Base-by-base conservation (phyloP, 2,113 vertebrate genomes). In the Cygnus atratus region DNA sequence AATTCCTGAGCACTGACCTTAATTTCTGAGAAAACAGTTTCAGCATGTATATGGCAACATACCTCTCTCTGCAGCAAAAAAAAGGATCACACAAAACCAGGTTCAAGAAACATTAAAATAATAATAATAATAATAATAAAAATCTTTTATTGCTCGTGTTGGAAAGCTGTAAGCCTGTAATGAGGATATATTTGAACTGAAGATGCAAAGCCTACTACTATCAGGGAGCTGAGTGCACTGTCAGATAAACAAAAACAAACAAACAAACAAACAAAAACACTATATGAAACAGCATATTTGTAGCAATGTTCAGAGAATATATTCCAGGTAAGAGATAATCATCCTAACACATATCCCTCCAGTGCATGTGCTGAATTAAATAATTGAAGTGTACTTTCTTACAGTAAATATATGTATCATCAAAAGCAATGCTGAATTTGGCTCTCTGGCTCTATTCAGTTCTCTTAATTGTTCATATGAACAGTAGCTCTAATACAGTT, bases 181-280 rank as follows among this genome's bases (percentile, higher is more conserved):
- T 62, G 81, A 68, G 80, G 55, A 14, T 61, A 55, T 46, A 81
- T 81, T 91, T 80, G 71, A 92, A 76, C 22, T 89, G 57, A 82
- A 65, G 76, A 72, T 71, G 80, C 35, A 89, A 88, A 88, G 29
- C 33, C 73, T 85, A 10, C 74, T 85, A 10, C 29, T 88, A 37
- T 81, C 70, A 68, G 33, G 43, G 39, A 78, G n/a, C 76, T 92
- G 83, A 88, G 67, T 68, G n/a, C 33, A 19, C 84, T 81, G 80
- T 44, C 87, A 87, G 66, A 72, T 76, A 87, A 93, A 88, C 28
- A 24, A 50, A 22, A 48, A 20, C 46, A 48, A 50, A 54, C 87
- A 91, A 89, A 48, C 10, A 48, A 25, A 52, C 82, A 88, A 89
- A 48, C 21, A 5, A 5, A 13, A 84, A 9, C 46, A 52, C 37